Evolutionary conservation across 2,888 invertebrate species (phyloP).

Genomic region (Lomographa bimaculata): DNA sequence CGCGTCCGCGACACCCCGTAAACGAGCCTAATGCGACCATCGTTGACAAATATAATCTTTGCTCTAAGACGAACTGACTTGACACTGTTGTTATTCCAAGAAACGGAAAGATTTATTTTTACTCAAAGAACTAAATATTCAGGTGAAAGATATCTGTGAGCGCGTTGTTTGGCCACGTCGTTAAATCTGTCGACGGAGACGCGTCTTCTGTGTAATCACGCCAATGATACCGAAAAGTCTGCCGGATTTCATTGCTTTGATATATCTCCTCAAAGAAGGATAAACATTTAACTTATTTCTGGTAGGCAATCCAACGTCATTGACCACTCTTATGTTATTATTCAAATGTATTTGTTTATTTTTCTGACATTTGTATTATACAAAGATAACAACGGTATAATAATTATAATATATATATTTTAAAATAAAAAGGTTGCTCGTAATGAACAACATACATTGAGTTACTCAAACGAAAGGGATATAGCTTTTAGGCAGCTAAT

Average conservation of each 20-base stretch:
- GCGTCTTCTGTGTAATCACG: constrained; percentile 80
- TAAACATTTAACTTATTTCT: constrained; percentile 53
- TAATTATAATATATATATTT: too few relatives aligned
- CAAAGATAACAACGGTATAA: too few relatives aligned
- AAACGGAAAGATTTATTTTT: constrained; percentile 79
- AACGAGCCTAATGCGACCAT: constrained; percentile 69
- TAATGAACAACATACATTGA: too few relatives aligned
- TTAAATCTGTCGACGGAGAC: constrained; percentile 72
- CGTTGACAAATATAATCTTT: constrained; percentile 82
- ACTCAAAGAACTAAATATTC: constrained; percentile 81
- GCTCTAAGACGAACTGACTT: constrained; percentile 74
- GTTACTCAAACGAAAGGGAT: too few relatives aligned
- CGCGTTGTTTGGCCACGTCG: constrained; percentile 67
- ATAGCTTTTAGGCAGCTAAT: too few relatives aligned
- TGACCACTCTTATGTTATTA: too few relatives aligned
- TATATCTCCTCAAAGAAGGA: constrained; percentile 69
- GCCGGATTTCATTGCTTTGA: constrained; percentile 71
- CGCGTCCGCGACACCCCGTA: constrained; percentile 68
- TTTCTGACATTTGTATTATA: too few relatives aligned
- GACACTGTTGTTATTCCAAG: constrained; percentile 80
- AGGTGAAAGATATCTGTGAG: constrained; percentile 80
- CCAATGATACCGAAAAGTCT: constrained; percentile 71
- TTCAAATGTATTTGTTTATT: too few relatives aligned
- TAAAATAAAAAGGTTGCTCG: too few relatives aligned
- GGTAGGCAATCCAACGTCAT: constrained; percentile 29